A percentile compares a stretch with the other conserved stretches of the same genome.
These are phyloP conservation scores for Atta texana DNA, from an alignment of 1,140 invertebrate genomes.

Conservation along the genomic window DNA sequence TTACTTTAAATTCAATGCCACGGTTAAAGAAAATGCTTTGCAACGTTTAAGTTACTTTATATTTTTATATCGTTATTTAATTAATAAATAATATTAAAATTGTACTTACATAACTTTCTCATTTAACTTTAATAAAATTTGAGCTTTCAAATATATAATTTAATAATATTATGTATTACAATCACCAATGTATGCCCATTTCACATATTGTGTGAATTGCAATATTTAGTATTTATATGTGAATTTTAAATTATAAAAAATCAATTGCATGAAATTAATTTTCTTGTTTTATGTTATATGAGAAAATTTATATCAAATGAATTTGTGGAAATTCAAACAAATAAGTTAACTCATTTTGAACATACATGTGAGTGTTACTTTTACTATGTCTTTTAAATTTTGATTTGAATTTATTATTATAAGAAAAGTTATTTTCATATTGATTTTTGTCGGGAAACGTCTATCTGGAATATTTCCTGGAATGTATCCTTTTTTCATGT, in stretches of 20 bases:
- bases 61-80: background rate
- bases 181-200: background rate
- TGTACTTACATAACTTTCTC: background rate
- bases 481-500: background rate
- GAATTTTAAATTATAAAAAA: background rate
- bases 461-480: background rate
- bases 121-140: background rate
- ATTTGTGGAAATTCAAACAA: background rate
- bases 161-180: background rate
- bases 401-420: constrained; percentile 14
- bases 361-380: background rate
- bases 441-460: background rate
- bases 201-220: constrained; percentile 3
- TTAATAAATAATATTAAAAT: background rate
- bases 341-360: background rate
- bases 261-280: background rate
- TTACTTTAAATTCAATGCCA: background rate
- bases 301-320: background rate
- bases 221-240: background rate
- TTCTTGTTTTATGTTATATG: background rate
- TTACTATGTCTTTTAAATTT: background rate
- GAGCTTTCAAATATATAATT: background rate
- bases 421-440: constrained; percentile 4
- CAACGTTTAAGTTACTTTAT: background rate
- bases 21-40: background rate